These are phyloP conservation scores for Tragelaphus scriptus DNA, from an alignment of 2,113 vertebrate species.

Conservation along the genomic window DNA sequence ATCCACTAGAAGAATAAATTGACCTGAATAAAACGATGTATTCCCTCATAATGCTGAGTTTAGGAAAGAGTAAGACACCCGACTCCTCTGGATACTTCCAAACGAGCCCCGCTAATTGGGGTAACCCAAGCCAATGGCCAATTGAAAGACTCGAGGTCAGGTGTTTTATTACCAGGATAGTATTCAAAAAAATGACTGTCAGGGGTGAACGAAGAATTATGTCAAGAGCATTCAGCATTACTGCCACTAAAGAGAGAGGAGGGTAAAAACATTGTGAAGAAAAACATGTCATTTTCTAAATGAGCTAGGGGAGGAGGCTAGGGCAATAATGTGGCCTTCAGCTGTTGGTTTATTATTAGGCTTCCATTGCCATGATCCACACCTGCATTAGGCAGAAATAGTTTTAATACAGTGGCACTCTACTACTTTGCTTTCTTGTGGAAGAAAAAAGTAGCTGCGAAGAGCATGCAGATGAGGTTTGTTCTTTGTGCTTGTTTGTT, in stretches of 20 bases:
- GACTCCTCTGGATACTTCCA: neutral
- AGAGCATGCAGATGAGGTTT: conserved; percentile 26
- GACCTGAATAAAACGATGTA: conserved; percentile 43
- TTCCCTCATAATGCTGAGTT: conserved; percentile 21
- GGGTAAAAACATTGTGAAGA: conserved; percentile 40
- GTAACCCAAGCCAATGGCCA: conserved; percentile 67
- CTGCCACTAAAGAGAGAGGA: conserved; percentile 66
- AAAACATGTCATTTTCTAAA: conserved; percentile 54
- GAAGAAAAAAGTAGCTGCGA: conserved; percentile 5
- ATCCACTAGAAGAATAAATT: conserved; percentile 42
- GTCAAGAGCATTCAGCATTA: conserved; percentile 62
- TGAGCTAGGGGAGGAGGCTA: neutral
- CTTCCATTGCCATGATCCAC: neutral
- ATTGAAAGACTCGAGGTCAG: conserved; percentile 53
- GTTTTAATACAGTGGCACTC: conserved; percentile 58
- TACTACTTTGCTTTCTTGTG: conserved; percentile 2
- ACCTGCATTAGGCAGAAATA: conserved; percentile 11
- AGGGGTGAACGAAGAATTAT: conserved; percentile 51
- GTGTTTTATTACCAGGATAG: conserved; percentile 58
- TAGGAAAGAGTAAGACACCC: conserved; percentile 28
- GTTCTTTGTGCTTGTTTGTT: conserved; percentile 51
- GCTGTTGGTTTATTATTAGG: conserved; percentile 64
- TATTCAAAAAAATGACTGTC: conserved; percentile 59
- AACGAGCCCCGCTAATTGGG: conserved; percentile 62
- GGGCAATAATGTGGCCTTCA: neutral